Evolutionary conservation across 2,888 invertebrate species (phyloP).

Genomic region (Acanthosepion esculentum): DNA sequence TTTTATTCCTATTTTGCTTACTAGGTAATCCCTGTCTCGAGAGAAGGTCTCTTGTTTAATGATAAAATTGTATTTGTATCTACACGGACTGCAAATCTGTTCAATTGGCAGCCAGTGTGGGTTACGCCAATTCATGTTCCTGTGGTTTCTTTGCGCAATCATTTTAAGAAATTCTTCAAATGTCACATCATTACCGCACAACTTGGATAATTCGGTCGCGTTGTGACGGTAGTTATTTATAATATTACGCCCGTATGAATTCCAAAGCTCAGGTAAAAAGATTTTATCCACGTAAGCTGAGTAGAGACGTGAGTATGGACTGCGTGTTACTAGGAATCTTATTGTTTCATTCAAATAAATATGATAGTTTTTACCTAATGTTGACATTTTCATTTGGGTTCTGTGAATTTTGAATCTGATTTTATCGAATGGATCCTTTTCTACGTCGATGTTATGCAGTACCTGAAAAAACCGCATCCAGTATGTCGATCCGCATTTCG

Average conservation of each 20-base stretch:
- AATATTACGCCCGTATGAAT: not conserved
- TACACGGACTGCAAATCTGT: not conserved
- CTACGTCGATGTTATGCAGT: not conserved
- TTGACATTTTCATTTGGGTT: not conserved
- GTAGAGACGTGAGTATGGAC: not conserved
- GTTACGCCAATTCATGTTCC: not conserved
- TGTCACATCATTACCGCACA: not conserved
- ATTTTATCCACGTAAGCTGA: not conserved
- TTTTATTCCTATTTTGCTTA: not conserved
- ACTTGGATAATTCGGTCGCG: not conserved
- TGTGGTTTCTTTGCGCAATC: not conserved
- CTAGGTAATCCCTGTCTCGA: not conserved
- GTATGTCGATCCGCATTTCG: not conserved
- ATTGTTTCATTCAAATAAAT: not conserved
- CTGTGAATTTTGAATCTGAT: not conserved
- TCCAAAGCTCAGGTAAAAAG: not conserved
- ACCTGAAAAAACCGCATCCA: not conserved
- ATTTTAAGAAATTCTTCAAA: not conserved
- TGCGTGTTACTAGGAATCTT: not conserved
- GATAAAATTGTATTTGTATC: constrained; percentile 21
- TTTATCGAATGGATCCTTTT: not conserved
- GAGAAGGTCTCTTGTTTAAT: not conserved
- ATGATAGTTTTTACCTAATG: not conserved
- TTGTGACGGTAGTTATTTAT: not conserved
- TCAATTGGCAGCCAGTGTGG: not conserved